Percentiles rank a stretch among this genome's conserved stretches.
Conservation (phyloP, 2,888 invertebrate species). For the Cheilosia urbana region DNA sequence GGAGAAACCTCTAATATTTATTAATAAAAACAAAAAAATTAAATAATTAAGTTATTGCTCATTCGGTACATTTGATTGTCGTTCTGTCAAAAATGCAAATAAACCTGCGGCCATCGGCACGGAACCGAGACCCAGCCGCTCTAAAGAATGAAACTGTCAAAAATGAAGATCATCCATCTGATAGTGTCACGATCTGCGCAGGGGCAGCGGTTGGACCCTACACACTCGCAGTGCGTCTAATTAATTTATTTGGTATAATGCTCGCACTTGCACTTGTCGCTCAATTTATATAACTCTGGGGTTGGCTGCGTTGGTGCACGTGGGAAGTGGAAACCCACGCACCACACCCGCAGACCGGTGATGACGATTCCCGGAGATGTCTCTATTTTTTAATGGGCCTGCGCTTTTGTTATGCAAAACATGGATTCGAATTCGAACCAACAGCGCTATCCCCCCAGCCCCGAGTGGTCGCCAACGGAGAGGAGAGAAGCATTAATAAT, state of each 20-base stretch:
- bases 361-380: conserved; percentile 46
- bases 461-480: conserved; percentile 23
- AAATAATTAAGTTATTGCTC: conserved; percentile 74
- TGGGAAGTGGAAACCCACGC: conserved; percentile 74
- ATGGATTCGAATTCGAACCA: conserved; percentile 24
- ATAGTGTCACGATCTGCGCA: conserved; percentile 59
- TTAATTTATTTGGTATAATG: conserved; percentile 75
- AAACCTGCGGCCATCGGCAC: conserved; percentile 21
- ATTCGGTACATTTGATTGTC: conserved; percentile 51
- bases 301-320: not conserved
- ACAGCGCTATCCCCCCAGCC: conserved; percentile 66
- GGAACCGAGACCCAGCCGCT: conserved; percentile 31
- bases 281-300: conserved; percentile 44
- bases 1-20: conserved; percentile 36
- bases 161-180: conserved; percentile 49
- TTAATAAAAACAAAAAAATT: conserved; percentile 75
- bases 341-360: conserved; percentile 25
- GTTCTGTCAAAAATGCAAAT: conserved; percentile 61
- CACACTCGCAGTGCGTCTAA: conserved; percentile 49
- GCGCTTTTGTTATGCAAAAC: conserved; percentile 62
- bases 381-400: conserved; percentile 63
- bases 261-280: conserved; percentile 75
- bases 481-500: conserved; percentile 62
- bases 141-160: conserved; percentile 66
- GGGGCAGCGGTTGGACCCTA: conserved; percentile 10